phyloP scores from a whole-genome alignment of 2,888 invertebrate species.

The Drosophila nr. perissopoda region DNA sequence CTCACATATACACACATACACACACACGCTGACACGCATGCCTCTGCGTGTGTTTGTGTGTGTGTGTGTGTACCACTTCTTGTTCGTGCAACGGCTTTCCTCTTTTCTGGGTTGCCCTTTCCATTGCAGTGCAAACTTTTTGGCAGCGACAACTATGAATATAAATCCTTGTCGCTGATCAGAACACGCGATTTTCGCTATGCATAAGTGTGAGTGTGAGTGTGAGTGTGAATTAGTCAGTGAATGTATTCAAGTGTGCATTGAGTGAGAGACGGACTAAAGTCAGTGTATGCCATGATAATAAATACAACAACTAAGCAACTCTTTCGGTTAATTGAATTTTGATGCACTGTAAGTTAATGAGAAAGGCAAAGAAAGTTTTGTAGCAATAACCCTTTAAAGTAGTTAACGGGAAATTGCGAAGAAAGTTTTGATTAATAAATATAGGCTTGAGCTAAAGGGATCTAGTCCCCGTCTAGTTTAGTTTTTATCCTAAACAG shows the following conservation, averaged over 20 bases:
- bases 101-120: constrained; percentile 12
- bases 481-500: background rate
- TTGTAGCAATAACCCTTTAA: background rate
- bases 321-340: background rate
- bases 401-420: background rate
- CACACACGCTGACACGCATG: constrained; percentile 7
- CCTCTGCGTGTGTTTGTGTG: constrained; percentile 1
- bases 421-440: background rate
- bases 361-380: background rate
- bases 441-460: background rate
- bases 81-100: constrained; percentile 11
- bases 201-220: background rate
- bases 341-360: background rate
- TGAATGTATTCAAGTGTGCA: constrained; percentile 9
- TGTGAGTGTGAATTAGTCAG: constrained; percentile 5
- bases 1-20: constrained; percentile 1
- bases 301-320: background rate
- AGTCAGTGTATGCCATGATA: background rate
- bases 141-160: constrained; percentile 20
- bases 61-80: background rate
- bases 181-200: constrained; percentile 52
- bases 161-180: constrained; percentile 18
- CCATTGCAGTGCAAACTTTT: background rate
- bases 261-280: background rate
- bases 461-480: background rate